A percentile compares a stretch with the other conserved stretches of the same genome.
phyloP scores from a whole-genome alignment of 2,888 invertebrate genomes.

The Gastrophysa polygoni region DNA sequence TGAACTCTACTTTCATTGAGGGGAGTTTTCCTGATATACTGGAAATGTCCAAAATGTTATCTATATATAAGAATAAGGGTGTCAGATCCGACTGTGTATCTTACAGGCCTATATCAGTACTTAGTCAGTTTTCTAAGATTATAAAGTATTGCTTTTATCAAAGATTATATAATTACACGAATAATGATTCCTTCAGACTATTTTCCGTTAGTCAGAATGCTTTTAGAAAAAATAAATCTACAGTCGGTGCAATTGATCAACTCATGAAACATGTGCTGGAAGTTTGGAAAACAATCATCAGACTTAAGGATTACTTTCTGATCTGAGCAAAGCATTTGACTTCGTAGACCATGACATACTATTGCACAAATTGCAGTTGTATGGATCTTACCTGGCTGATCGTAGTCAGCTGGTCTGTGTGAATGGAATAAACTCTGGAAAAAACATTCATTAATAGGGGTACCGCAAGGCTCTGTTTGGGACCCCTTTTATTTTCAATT shows the following conservation, averaged over 20 bases:
- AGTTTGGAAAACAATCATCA: too few species aligned
- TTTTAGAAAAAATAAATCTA: too few species aligned
- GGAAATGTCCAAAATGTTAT: neutral
- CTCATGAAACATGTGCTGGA: too few species aligned
- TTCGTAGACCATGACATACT: neutral
- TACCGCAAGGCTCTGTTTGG: neutral
- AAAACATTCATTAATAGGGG: neutral
- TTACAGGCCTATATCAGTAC: constrained; percentile 2
- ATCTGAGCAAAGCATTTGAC: constrained; percentile 10
- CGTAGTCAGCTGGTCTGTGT: constrained; percentile 3
- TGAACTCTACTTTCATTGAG: neutral
- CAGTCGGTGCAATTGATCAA: too few species aligned
- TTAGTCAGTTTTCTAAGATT: constrained; percentile 9
- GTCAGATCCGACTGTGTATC: neutral
- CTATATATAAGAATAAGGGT: neutral
- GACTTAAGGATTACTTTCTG: neutral
- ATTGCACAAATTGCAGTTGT: neutral
- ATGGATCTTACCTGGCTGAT: neutral
- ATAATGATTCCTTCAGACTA: neutral
- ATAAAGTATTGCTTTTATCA: constrained; percentile 9
- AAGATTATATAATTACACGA: neutral
- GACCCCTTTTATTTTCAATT: neutral
- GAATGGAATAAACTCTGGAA: neutral
- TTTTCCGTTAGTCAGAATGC: constrained; percentile 6
- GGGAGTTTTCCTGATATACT: neutral